These are phyloP conservation scores for Myripristis murdjan DNA, from an alignment of 2,797 vertebrate genomes.

Conservation along the genomic window DNA sequence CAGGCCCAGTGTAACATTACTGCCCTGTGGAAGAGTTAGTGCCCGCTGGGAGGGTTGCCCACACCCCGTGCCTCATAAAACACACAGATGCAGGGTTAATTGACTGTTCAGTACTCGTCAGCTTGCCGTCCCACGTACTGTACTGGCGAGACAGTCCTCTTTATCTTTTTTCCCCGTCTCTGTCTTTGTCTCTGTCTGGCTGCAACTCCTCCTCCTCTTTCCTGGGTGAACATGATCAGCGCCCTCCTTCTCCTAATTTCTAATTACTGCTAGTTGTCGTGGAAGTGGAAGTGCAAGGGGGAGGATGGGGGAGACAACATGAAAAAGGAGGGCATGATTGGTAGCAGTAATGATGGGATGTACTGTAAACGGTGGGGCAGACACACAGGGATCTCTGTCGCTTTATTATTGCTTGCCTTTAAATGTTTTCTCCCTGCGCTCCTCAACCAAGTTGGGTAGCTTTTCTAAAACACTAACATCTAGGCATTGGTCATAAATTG, in stretches of 20 bases:
- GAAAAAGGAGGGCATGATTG: constrained; percentile 50
- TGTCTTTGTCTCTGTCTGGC: constrained; percentile 73
- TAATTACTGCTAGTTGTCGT: constrained; percentile 88
- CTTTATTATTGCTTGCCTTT: too few relatives aligned
- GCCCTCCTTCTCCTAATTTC: constrained; percentile 85
- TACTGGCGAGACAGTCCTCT: constrained; percentile 89
- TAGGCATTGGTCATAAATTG: too few relatives aligned
- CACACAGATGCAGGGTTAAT: constrained; percentile 99
- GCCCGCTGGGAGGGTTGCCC: constrained; percentile 82
- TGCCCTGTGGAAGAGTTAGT: constrained; percentile 93
- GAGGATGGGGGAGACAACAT: constrained; percentile 36
- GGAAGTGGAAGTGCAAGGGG: constrained; percentile 36
- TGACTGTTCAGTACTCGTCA: constrained; percentile 94
- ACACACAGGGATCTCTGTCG: neutral
- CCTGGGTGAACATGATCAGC: constrained; percentile 60
- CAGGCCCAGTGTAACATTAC: constrained; percentile 88
- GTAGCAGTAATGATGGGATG: constrained; percentile 21
- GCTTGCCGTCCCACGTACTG: constrained; percentile 87
- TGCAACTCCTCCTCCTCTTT: constrained; percentile 51
- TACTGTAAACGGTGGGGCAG: constrained; percentile 6
- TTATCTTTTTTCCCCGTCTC: constrained; percentile 18
- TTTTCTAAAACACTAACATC: too few relatives aligned
- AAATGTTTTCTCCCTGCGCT: too few relatives aligned
- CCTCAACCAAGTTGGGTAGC: too few relatives aligned
- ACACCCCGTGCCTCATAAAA: constrained; percentile 93